phyloP scores from a whole-genome alignment of 2,113 vertebrate genomes.

The Oryzias curvinotus region DNA sequence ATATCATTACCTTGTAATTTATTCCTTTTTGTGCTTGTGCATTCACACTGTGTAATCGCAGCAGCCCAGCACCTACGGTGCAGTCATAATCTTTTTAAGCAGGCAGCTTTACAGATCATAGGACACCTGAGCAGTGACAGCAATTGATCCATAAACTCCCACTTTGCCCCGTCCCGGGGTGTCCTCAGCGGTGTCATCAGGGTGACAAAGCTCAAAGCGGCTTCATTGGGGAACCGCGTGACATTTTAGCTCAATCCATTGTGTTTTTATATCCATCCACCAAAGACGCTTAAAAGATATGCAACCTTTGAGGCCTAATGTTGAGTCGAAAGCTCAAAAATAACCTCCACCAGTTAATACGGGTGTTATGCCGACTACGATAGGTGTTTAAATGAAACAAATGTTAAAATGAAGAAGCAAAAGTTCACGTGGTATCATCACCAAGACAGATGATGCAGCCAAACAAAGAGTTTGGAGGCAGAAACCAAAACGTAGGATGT shows the following conservation, averaged over 20 bases:
- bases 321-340: too few species aligned
- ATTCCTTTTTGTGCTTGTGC: constrained; percentile 80
- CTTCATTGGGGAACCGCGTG: constrained; percentile 9
- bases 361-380: too few species aligned
- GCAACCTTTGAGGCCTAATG: too few species aligned
- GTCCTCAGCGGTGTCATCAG: constrained; percentile 35
- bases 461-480: too few species aligned
- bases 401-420: too few species aligned
- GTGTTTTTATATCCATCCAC: not conserved
- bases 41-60: constrained; percentile 25
- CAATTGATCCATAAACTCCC: constrained; percentile 66
- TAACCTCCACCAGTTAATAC: too few species aligned
- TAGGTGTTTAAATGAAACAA: too few species aligned
- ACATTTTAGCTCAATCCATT: constrained; percentile 7
- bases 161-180: constrained; percentile 40
- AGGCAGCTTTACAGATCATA: constrained; percentile 60
- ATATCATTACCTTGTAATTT: constrained; percentile 99
- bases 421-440: too few species aligned
- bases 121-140: constrained; percentile 57
- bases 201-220: constrained; percentile 27
- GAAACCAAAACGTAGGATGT: too few species aligned
- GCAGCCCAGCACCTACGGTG: constrained; percentile 48
- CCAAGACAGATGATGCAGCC: too few species aligned
- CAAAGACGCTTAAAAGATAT: too few species aligned
- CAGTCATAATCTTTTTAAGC: constrained; percentile 63